Evolutionary conservation across 2,113 vertebrate genomes (phyloP).

Genomic region (Gymnobelideus leadbeateri): DNA sequence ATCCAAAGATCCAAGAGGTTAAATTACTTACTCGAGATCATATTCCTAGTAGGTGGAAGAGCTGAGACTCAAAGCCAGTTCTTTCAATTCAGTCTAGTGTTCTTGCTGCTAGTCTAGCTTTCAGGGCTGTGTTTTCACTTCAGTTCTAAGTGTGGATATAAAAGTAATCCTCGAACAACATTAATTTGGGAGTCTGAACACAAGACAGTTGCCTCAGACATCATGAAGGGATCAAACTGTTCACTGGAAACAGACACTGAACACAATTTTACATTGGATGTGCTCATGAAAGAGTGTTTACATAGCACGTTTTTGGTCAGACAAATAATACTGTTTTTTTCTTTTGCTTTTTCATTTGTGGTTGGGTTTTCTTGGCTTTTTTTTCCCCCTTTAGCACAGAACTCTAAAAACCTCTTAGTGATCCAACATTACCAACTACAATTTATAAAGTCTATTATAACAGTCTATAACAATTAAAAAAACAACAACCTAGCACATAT

Average conservation of each 20-base stretch:
- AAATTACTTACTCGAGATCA: neutral
- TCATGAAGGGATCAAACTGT: conserved; percentile 61
- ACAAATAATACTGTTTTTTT: conserved; percentile 76
- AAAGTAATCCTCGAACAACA: conserved; percentile 31
- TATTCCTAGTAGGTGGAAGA: neutral
- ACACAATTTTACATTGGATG: conserved; percentile 72
- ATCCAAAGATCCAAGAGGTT: neutral
- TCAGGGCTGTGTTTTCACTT: conserved; percentile 34
- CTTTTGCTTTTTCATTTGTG: conserved; percentile 63
- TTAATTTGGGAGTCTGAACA: neutral
- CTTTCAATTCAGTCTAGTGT: neutral
- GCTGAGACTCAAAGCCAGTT: neutral
- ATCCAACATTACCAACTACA: conserved; percentile 79
- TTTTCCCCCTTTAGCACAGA: conserved; percentile 65
- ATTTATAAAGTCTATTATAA: conserved; percentile 81
- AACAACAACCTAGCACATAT: conserved; percentile 57
- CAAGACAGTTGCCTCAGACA: conserved; percentile 25
- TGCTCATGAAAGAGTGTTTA: conserved; percentile 72
- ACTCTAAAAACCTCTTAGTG: conserved; percentile 77
- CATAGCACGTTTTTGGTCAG: conserved; percentile 70
- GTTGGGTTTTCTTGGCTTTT: conserved; percentile 67
- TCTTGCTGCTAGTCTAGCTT: neutral
- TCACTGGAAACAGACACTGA: conserved; percentile 59
- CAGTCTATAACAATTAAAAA: conserved; percentile 78
- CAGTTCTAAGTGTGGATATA: conserved; percentile 44